Evolutionary conservation across 1,140 invertebrate species (phyloP), one percentile per base, ranked within the genome.

Genomic region (Drosophila pallidifrons): DNA sequence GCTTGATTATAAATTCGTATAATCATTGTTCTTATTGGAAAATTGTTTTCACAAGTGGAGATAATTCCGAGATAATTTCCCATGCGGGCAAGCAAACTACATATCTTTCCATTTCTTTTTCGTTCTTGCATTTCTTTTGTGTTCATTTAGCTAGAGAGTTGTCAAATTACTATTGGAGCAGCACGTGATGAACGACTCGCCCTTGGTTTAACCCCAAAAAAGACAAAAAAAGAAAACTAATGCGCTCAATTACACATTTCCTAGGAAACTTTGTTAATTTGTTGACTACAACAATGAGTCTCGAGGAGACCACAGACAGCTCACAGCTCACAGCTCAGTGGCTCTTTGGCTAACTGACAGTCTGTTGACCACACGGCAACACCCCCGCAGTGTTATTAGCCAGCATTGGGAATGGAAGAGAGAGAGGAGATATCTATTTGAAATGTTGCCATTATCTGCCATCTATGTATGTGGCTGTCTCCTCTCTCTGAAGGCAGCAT

Each of bases 181-280:
- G 72, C 25, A 75, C 66, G 72, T 75, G 67, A 71, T 64, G 52
- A 43, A 59, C 52, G 52, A 57, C 20, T 60, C 52, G 66, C 47
- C 72, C 52, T 49, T 58, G 72, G 51, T 32, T 47, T 60, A 69
- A 60, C 65, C 61, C 69, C 54, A 47, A 46, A 59, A 46, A 58
- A 58, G 5, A 1, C 7, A 38, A 38, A 38, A 13, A 13, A 13
- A 43, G n/a, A 10, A 59, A 45, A 70, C 74, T 76, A 76, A 76
- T 76, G 68, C 60, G 60, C 77, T 77, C 77, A 83, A 85, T 75
- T 86, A 86, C 82, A 75, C 61, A 86, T 86, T 85, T 85, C 81
- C 70, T 81, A 78, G 77, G 82, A 85, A 85, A 81, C 73, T 87
- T 82, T 80, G 83, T 82, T 87, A 87, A 87, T 87, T 87, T 87